Percentiles rank a stretch among this genome's conserved stretches.
phyloP scores from a whole-genome alignment of 1,140 invertebrate species.

The Eriosoma lanigerum region DNA sequence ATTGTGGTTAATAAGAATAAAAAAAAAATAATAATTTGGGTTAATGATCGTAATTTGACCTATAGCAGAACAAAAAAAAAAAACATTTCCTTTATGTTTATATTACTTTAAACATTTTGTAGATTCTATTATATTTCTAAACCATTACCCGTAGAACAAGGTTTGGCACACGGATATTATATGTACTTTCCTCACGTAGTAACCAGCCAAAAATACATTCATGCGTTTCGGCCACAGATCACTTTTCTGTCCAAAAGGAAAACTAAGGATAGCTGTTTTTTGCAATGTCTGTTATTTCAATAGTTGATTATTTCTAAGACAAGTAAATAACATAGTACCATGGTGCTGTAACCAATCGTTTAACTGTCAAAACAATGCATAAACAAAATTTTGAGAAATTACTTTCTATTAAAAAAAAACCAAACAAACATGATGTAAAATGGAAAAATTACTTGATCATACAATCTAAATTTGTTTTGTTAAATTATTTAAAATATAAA shows the following conservation, averaged over 20 bases:
- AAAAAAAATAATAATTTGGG: too few species aligned
- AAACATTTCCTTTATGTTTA: neutral
- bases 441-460: too few species aligned
- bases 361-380: neutral
- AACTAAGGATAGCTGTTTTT: neutral
- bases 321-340: too few species aligned
- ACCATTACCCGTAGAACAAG: neutral
- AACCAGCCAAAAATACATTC: slow-evolving; percentile 28
- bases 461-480: too few species aligned
- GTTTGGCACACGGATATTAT: slow-evolving; percentile 17
- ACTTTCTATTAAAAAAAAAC: too few species aligned
- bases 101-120: neutral
- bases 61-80: neutral
- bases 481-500: too few species aligned
- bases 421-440: too few species aligned
- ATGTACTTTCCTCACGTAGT: neutral
- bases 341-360: neutral
- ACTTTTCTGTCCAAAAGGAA: slow-evolving; percentile 4
- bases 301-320: neutral
- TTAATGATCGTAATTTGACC: neutral
- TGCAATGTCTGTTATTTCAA: neutral
- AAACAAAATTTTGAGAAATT: too few species aligned
- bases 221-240: slow-evolving; percentile 7
- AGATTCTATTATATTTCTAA: neutral
- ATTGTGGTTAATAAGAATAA: too few species aligned